These are phyloP conservation scores for Salvelinus alpinus DNA, from an alignment of 2,113 vertebrate species.

Conservation along the genomic window DNA sequence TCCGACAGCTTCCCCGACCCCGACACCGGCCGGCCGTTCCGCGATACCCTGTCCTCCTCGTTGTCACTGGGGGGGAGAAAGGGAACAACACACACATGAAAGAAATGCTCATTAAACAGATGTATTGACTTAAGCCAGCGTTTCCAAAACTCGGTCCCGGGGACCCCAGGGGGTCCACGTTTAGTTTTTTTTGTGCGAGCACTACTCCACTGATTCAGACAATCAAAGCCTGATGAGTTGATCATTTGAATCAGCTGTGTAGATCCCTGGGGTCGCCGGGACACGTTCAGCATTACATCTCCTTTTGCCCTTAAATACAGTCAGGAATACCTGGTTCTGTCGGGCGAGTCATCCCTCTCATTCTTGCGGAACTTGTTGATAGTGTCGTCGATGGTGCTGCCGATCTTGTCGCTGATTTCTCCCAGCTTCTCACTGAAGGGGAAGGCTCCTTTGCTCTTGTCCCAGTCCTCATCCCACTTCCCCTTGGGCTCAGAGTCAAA, in stretches of 20 bases:
- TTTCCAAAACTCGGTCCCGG: too few relatives aligned
- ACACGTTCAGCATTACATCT: too few relatives aligned
- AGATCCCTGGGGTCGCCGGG: too few relatives aligned
- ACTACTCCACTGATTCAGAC: too few relatives aligned
- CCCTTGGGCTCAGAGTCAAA: constrained; percentile 82
- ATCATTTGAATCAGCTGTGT: too few relatives aligned
- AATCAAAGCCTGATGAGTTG: too few relatives aligned
- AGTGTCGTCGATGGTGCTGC: constrained; percentile 95
- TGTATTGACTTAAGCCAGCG: too few relatives aligned
- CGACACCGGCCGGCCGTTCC: constrained; percentile 75
- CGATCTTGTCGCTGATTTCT: constrained; percentile 95
- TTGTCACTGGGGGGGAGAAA: constrained; percentile 78
- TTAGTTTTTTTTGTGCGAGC: too few relatives aligned
- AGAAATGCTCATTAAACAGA: neutral
- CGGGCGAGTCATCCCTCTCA: constrained; percentile 93
- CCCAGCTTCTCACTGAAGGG: constrained; percentile 96
- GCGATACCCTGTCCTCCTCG: constrained; percentile 73
- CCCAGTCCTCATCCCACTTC: constrained; percentile 97
- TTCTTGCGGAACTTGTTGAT: constrained; percentile 95
- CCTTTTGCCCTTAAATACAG: too few relatives aligned
- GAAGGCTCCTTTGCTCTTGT: constrained; percentile 86
- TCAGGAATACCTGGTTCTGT: constrained; percentile 85
- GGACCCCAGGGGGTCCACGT: too few relatives aligned
- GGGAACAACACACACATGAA: neutral
- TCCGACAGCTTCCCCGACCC: constrained; percentile 68